Evolutionary conservation across 1,140 invertebrate species (phyloP).

Genomic region (Cyclina sinensis): DNA sequence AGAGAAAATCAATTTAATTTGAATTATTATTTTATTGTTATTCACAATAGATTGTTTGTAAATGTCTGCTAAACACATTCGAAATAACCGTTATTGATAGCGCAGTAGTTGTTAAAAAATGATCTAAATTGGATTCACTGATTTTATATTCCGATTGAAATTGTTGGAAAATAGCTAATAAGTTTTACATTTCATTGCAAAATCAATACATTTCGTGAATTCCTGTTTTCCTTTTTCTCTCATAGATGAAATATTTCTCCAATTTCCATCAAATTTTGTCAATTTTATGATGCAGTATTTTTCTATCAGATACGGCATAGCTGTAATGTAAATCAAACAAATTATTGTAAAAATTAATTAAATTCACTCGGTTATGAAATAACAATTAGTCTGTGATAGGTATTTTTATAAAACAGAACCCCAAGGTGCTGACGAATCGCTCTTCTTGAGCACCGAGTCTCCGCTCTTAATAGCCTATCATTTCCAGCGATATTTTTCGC

Average conservation of each 20-base stretch:
- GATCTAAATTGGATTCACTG: not conserved
- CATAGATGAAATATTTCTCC: not conserved
- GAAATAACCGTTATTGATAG: too few relatives aligned
- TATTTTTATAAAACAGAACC: not conserved
- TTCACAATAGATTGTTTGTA: too few relatives aligned
- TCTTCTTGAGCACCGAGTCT: not conserved
- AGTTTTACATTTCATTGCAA: not conserved
- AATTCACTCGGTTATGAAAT: slow-evolving; percentile 42
- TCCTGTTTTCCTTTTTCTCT: not conserved
- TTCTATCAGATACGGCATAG: slow-evolving; percentile 4
- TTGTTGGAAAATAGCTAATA: not conserved
- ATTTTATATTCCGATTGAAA: not conserved
- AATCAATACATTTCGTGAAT: slow-evolving; percentile 3
- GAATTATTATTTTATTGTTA: too few relatives aligned
- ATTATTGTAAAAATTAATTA: slow-evolving; percentile 10
- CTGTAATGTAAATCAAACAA: slow-evolving; percentile 11
- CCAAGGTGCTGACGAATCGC: not conserved
- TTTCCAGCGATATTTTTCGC: slow-evolving; percentile 21
- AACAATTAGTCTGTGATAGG: slow-evolving; percentile 5
- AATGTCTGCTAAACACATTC: too few relatives aligned
- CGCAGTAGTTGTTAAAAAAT: too few relatives aligned
- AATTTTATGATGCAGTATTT: not conserved
- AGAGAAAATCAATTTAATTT: too few relatives aligned
- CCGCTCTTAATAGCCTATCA: slow-evolving; percentile 12
- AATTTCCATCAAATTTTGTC: not conserved